These are phyloP conservation scores for Axinella damicornis DNA, from an alignment of 37 sponge, comb jelly and placozoan species.

Conservation along the genomic window DNA sequence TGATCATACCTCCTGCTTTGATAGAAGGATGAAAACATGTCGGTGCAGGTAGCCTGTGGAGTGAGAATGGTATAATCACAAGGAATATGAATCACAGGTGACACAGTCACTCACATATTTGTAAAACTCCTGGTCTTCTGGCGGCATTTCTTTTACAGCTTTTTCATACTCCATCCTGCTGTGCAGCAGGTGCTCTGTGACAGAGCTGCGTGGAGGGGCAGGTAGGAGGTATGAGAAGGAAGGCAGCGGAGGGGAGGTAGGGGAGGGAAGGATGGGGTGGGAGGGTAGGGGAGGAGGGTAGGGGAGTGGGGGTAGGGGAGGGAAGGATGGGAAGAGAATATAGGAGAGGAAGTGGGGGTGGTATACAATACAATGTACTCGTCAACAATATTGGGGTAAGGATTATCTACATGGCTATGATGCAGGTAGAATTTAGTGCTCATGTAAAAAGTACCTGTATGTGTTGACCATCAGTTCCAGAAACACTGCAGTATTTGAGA, in stretches of 20 bases:
- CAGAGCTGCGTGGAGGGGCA: slow-evolving; percentile 5
- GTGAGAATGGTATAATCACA: not conserved
- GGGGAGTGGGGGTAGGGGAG: no score
- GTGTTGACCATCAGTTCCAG: slow-evolving; percentile 72
- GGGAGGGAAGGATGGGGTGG: not conserved
- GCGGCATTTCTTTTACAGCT: slow-evolving; percentile 2
- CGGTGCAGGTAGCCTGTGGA: slow-evolving; percentile 41
- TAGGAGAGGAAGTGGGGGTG: no score
- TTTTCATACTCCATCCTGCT: slow-evolving; percentile 58
- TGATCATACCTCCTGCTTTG: slow-evolving; percentile 31
- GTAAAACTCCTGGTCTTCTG: slow-evolving; percentile 61
- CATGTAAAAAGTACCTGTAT: slow-evolving; percentile 21
- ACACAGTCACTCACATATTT: slow-evolving; percentile 28
- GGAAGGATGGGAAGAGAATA: no score
- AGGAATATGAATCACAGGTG: no score
- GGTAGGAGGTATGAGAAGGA: not conserved
- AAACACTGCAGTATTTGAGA: slow-evolving; percentile 46
- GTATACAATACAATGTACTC: no score
- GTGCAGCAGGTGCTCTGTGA: slow-evolving; percentile 43
- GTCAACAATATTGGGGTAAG: no score
- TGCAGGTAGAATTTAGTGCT: no score
- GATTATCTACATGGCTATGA: no score
- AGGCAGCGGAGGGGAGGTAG: not conserved
- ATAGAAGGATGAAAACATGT: slow-evolving; percentile 71
- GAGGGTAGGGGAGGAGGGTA: no score